Percentiles rank a stretch among this genome's conserved stretches.
Evolutionary conservation across 1,140 invertebrate genomes (phyloP).

Genomic region (Pseudomyrmex pallidus): DNA sequence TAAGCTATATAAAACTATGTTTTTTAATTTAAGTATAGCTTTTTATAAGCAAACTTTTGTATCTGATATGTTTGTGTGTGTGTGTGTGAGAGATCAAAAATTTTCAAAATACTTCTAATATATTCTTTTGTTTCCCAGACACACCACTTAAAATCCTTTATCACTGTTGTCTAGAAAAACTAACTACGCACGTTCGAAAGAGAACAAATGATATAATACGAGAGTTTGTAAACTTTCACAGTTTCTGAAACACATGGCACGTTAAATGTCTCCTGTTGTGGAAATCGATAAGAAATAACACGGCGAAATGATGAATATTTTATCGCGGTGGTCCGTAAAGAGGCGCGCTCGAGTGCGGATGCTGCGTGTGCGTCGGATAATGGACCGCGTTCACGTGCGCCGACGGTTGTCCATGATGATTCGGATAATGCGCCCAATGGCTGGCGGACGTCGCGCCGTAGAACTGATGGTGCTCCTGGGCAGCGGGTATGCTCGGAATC

Average conservation of each 20-base stretch:
- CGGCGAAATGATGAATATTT: conserved; percentile 22
- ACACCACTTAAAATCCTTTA: no score
- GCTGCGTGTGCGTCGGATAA: conserved; percentile 77
- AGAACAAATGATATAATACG: not conserved
- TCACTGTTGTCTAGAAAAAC: no score
- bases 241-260: not conserved
- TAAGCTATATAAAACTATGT: not conserved
- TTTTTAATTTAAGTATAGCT: not conserved
- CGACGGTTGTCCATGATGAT: conserved; percentile 70
- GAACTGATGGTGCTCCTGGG: conserved; percentile 81
- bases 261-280: not conserved
- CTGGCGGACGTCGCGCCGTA: conserved; percentile 71
- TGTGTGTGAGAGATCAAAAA: no score
- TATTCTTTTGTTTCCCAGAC: not conserved
- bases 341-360: conserved; percentile 75
- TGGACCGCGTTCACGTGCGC: conserved; percentile 76
- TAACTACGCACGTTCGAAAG: not conserved
- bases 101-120: no score
- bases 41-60: not conserved
- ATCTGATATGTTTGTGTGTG: not conserved
- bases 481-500: conserved; percentile 42
- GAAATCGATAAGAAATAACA: not conserved
- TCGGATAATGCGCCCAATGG: conserved; percentile 73
- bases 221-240: not conserved
- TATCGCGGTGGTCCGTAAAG: conserved; percentile 83